These are phyloP conservation scores for Lycaena phlaeas DNA, from an alignment of 2,888 invertebrate genomes.

Conservation along the genomic window DNA sequence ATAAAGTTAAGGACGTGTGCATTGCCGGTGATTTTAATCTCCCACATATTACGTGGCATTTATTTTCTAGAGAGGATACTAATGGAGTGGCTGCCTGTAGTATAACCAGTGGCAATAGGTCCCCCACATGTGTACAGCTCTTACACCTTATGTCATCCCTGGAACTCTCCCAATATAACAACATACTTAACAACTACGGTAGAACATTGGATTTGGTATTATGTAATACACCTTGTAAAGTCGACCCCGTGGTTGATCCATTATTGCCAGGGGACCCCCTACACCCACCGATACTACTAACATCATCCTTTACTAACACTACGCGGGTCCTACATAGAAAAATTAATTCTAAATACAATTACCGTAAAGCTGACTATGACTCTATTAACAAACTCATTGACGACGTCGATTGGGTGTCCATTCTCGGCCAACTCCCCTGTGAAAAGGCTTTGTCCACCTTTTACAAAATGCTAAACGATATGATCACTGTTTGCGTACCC, in stretches of 20 bases:
- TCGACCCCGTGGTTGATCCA: neutral
- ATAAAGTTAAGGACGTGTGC: neutral
- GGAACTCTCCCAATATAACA: neutral
- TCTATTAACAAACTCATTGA: neutral
- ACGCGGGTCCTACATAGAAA: neutral
- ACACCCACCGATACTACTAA: neutral
- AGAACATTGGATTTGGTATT: neutral
- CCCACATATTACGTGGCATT: neutral
- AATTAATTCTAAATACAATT: neutral
- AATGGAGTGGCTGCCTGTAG: neutral
- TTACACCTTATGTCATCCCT: neutral
- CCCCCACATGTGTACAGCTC: neutral
- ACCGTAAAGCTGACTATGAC: neutral
- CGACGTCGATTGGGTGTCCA: neutral
- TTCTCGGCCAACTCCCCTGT: neutral
- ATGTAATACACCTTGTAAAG: neutral
- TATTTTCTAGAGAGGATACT: neutral
- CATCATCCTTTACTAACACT: neutral
- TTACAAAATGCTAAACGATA: too few species aligned
- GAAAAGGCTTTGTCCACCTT: too few species aligned
- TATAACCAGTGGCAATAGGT: neutral
- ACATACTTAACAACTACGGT: neutral
- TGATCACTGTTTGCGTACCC: too few species aligned
- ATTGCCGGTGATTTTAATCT: neutral
- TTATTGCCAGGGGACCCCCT: neutral